Percentiles rank a stretch among this genome's conserved stretches.
phyloP scores from a whole-genome alignment of 2,797 vertebrate genomes.

The Chaunax sp. region DNA sequence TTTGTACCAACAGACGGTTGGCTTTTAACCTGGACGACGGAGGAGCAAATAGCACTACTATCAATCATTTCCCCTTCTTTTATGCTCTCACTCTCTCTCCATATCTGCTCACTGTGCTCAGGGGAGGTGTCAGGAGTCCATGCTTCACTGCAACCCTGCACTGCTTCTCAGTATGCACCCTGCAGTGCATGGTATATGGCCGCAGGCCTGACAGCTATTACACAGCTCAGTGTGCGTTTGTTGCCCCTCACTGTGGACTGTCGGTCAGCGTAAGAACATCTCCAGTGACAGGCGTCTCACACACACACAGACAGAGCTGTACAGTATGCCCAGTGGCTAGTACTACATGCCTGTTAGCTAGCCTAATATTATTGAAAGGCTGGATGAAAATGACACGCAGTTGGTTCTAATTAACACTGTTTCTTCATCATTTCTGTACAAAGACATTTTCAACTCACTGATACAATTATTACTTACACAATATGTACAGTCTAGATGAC shows the following conservation, averaged over 20 bases:
- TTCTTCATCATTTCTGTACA: conserved; percentile 31
- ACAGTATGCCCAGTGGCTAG: conserved; percentile 46
- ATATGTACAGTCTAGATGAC: too few species aligned
- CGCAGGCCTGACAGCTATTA: conserved; percentile 73
- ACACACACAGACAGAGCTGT: conserved; percentile 29
- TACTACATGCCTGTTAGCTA: conserved; percentile 60
- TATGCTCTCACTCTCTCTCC: conserved; percentile 6
- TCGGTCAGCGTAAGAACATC: conserved; percentile 63
- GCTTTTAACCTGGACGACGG: conserved; percentile 53
- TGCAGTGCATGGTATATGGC: conserved; percentile 67
- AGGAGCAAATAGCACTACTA: conserved; percentile 58
- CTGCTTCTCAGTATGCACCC: conserved; percentile 75
- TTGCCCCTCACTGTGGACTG: conserved; percentile 61
- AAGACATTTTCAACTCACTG: conserved; percentile 31
- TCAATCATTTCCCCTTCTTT: conserved; percentile 62
- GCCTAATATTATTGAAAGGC: conserved; percentile 64
- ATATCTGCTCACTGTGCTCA: conserved; percentile 24
- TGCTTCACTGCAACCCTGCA: conserved; percentile 71
- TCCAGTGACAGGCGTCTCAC: conserved; percentile 54
- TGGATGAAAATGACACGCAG: conserved; percentile 28
- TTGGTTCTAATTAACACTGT: conserved; percentile 15
- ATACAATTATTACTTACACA: conserved; percentile 24
- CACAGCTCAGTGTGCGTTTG: conserved; percentile 56
- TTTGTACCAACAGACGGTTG: conserved; percentile 13
- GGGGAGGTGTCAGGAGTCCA: conserved; percentile 58